These are phyloP conservation scores for Notamacropus eugenii DNA, from an alignment of 2,797 vertebrate genomes.

Conservation along the genomic window DNA sequence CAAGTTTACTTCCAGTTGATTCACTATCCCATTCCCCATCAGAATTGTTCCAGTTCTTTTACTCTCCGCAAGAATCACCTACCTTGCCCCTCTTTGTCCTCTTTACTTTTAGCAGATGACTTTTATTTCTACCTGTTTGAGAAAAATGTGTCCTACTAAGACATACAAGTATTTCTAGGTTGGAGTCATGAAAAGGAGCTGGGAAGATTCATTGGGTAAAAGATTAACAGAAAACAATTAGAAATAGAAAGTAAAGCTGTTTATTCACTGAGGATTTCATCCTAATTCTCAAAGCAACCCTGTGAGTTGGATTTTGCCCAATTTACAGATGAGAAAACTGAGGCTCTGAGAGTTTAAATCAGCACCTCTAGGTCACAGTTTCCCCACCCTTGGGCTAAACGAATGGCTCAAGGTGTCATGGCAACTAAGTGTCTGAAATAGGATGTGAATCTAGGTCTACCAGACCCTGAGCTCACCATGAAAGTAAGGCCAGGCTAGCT, in stretches of 20 bases:
- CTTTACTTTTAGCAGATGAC: not conserved
- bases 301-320: not conserved
- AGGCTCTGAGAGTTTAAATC: not conserved
- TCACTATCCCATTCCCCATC: not conserved
- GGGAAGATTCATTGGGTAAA: not conserved
- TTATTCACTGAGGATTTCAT: not conserved
- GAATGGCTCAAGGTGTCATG: not conserved
- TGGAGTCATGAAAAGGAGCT: not conserved
- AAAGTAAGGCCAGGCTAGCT: not conserved
- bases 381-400: not conserved
- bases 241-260: not conserved
- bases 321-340: not conserved
- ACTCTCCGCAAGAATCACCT: not conserved
- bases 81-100: not conserved
- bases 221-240: not conserved
- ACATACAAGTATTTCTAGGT: not conserved
- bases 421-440: not conserved
- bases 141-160: not conserved
- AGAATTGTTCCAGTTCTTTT: not conserved
- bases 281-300: not conserved
- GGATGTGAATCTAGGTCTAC: not conserved
- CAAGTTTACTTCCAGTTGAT: not conserved
- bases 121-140: not conserved
- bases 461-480: not conserved
- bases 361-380: too few relatives aligned